A percentile compares a stretch with the other conserved stretches of the same genome.
phyloP scores from a whole-genome alignment of 2,797 vertebrate species.

The Dicrostonyx torquatus region DNA sequence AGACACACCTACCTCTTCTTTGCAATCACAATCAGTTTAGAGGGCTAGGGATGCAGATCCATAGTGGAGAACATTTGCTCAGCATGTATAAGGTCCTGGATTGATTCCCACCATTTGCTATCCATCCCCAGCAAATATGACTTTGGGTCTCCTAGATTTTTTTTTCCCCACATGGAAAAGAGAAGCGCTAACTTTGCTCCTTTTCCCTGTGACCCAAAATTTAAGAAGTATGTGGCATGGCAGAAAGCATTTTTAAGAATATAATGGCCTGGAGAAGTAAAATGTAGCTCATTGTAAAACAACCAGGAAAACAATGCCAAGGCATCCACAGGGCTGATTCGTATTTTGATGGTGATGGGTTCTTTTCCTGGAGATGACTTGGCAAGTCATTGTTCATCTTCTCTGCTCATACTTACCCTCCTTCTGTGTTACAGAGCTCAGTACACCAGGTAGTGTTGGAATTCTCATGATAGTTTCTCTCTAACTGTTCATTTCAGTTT shows the following conservation, averaged over 20 bases:
- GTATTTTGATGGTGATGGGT: neutral
- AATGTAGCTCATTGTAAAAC: neutral
- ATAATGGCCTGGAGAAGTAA: conserved; percentile 28
- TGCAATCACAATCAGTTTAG: neutral
- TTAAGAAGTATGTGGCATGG: neutral
- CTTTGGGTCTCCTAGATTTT: neutral
- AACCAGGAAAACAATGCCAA: neutral
- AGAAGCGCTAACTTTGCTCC: neutral
- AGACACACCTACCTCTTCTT: neutral
- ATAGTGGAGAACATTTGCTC: neutral
- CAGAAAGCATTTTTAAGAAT: neutral
- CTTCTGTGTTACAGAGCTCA: neutral
- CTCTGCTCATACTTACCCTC: neutral
- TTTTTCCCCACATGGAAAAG: neutral
- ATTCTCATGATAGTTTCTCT: conserved; percentile 9
- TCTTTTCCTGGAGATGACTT: neutral
- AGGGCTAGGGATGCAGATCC: neutral
- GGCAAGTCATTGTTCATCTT: neutral
- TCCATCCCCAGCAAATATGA: neutral
- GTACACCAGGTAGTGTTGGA: neutral
- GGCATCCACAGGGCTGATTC: neutral
- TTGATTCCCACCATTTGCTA: neutral
- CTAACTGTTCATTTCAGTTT: conserved; percentile 4
- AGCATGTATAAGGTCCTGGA: neutral
- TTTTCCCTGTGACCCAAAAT: neutral